Conservation (phyloP, 2,113 vertebrate species). For the Microcebus murinus region DNA sequence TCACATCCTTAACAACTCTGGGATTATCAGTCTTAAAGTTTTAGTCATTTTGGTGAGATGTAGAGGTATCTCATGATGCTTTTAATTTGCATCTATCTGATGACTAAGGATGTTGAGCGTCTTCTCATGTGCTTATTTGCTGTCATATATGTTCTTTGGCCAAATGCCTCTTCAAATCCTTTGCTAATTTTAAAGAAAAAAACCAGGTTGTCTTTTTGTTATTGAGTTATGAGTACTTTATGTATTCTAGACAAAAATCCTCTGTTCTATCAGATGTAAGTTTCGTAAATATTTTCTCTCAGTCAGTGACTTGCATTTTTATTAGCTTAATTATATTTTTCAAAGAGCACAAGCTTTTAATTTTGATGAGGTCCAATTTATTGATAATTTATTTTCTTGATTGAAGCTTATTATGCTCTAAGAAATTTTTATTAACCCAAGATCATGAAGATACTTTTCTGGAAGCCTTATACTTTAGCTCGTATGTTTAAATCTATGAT, state of each 20-base stretch:
- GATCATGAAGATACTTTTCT: neutral
- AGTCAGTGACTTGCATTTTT: neutral
- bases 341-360: neutral
- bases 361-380: neutral
- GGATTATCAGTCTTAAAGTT: neutral
- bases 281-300: constrained; percentile 14
- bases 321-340: neutral
- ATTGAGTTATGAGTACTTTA: neutral
- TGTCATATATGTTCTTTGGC: neutral
- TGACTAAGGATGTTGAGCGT: neutral
- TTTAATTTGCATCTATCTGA: neutral
- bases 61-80: neutral
- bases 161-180: constrained; percentile 9
- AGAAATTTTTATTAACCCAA: constrained; percentile 19
- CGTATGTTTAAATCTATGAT: neutral
- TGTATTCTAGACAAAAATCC: neutral
- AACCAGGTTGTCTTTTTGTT: neutral
- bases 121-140: constrained; percentile 1
- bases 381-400: constrained; percentile 12
- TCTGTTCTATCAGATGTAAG: neutral
- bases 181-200: neutral
- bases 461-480: neutral
- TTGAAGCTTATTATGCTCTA: neutral
- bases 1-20: neutral
- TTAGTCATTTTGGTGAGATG: neutral